phyloP scores from a whole-genome alignment of 2,888 invertebrate species.

The Metacarcinus magister region DNA sequence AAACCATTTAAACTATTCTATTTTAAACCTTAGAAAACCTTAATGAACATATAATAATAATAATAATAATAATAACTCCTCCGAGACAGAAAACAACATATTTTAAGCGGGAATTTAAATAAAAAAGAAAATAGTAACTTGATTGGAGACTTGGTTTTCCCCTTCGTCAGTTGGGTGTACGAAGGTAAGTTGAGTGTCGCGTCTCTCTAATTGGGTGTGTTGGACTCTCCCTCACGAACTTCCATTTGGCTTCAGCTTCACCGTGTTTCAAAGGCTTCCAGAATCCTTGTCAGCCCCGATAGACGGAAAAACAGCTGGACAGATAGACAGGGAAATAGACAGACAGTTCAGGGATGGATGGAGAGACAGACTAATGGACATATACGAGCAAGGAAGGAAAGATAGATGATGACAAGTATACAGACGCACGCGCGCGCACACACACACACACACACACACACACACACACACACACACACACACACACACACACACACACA shows the following conservation, averaged over 20 bases:
- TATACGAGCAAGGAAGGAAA: background rate
- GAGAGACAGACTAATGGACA: background rate
- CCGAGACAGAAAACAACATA: background rate
- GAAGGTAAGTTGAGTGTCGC: background rate
- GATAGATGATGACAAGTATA: background rate
- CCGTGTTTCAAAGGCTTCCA: background rate
- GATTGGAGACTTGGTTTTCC: background rate
- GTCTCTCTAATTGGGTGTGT: conserved; percentile 21
- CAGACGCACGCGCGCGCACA: background rate
- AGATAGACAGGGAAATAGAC: background rate
- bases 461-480: conserved; percentile 26
- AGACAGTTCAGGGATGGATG: background rate
- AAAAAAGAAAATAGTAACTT: too few species aligned
- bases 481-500: conserved; percentile 47
- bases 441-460: conserved; percentile 48
- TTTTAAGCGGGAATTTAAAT: too few species aligned
- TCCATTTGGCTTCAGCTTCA: background rate
- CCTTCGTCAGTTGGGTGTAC: background rate
- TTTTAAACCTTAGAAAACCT: background rate
- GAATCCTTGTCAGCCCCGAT: background rate
- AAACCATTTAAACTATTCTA: background rate
- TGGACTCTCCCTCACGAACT: background rate
- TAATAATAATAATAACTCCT: background rate
- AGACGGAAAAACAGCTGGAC: background rate
- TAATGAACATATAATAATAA: background rate